phyloP scores from a whole-genome alignment of 2,113 vertebrate genomes.

The Pedetes capensis region DNA sequence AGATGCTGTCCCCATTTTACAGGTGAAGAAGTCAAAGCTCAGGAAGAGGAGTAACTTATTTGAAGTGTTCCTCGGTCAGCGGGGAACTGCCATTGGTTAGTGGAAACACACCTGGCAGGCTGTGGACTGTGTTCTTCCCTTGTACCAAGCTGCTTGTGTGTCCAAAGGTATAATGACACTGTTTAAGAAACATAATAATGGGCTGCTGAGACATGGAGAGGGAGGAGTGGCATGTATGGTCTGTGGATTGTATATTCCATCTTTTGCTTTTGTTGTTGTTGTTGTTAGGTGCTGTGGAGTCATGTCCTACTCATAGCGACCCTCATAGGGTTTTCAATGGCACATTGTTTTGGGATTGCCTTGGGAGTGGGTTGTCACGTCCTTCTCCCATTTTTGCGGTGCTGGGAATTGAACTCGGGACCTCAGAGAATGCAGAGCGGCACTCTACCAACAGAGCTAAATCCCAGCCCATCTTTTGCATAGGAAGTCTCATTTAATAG shows the following conservation, averaged over 20 bases:
- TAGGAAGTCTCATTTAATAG: not conserved
- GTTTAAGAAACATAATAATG: not conserved
- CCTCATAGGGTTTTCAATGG: too few relatives aligned
- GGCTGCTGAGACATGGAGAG: not conserved
- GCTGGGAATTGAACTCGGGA: too few relatives aligned
- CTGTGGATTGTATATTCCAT: not conserved
- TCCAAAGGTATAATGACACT: not conserved
- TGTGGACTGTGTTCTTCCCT: not conserved
- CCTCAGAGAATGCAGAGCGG: too few relatives aligned
- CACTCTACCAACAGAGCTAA: too few relatives aligned
- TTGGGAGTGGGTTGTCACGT: too few relatives aligned
- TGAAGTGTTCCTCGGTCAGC: not conserved
- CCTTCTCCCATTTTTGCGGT: too few relatives aligned
- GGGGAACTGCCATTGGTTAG: not conserved
- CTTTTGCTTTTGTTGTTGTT: too few relatives aligned
- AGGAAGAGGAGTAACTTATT: not conserved
- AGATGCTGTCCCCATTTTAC: not conserved
- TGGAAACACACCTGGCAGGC: not conserved
- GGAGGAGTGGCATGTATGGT: not conserved
- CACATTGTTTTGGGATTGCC: too few relatives aligned
- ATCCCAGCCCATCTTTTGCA: not conserved
- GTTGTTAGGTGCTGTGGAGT: too few relatives aligned
- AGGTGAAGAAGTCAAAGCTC: not conserved
- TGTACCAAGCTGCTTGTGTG: not conserved
- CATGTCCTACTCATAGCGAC: too few relatives aligned